These are phyloP conservation scores for Melanitta fusca DNA, from an alignment of 2,797 vertebrate species.

Conservation along the genomic window DNA sequence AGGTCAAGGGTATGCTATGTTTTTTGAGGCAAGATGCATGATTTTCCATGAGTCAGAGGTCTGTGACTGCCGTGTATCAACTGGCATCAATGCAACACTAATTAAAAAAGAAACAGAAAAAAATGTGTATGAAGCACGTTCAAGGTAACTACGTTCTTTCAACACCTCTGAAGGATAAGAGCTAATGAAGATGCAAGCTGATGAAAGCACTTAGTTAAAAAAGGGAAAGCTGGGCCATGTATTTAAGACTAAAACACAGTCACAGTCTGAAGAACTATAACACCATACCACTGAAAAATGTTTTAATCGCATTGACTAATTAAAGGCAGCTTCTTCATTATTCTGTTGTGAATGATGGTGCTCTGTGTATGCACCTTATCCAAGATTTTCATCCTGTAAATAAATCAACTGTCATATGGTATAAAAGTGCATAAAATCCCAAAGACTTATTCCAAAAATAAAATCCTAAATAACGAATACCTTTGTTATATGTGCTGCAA, in stretches of 20 bases:
- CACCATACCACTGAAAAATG: neutral
- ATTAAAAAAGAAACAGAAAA: neutral
- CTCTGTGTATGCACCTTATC: neutral
- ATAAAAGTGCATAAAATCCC: neutral
- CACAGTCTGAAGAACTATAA: neutral
- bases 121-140: neutral
- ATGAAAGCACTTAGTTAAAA: neutral
- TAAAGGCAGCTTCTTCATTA: neutral
- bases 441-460: neutral
- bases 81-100: no score
- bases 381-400: neutral
- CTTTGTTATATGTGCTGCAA: rapidly evolving
- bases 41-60: neutral
- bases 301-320: neutral
- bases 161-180: neutral
- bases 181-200: neutral
- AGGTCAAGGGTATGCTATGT: no score
- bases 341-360: neutral
- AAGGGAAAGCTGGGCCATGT: neutral
- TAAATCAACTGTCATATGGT: rapidly evolving
- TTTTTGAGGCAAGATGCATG: neutral
- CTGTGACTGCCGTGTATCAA: neutral
- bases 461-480: neutral
- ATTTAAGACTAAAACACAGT: neutral
- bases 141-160: neutral